Evolutionary conservation across 2,888 invertebrate genomes (phyloP), one percentile per base, ranked within the genome.

Genomic region (Argyresthia albistria): DNA sequence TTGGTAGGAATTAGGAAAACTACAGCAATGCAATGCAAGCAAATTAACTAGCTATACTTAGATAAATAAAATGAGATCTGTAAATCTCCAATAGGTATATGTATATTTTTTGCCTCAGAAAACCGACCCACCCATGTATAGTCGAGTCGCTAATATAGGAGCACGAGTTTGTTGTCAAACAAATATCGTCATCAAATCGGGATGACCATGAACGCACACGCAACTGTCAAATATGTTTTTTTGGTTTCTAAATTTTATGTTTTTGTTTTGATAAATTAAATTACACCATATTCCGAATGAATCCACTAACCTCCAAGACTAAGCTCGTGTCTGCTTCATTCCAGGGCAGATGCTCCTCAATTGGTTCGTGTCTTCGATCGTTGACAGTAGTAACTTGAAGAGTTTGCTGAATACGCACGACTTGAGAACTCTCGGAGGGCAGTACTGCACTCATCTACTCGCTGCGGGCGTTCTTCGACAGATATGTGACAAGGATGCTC

Each of bases 341-440:
- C 25, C 87, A 97, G 97, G 97, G 77, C 94, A 96, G 84, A 96
- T 96, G 94, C 89, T 97, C 67, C 89, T 97, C 64, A 95, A 96
- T 78, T 97, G 97, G 96, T 91, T 96, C 65, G 88, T 93, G 60
- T 93, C 95, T 51, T 93, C 95, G 43, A 90, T 93, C 60, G 89
- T 91, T 57, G 95, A 93, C 60, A 91, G 91, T 57, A 91, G 90
- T 64, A 90, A 92, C 65, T 75, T 93, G 47, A 90, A 90, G 60
- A 86, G 89, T 58, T 76, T 90, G 55, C 75, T 93, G 57, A 90
- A 90, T 61, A 84, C 89, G 58, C 92, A 92, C 70, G 97, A 97
- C 69, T 83, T 95, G 60, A 93, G 91, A 73, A 89, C 91, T 64
- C 81, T 97, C 64, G 93, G 93, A 7, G 89, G 93, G 55, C 96